phyloP scores from a whole-genome alignment of 2,113 vertebrate species.

The Motacilla alba region DNA sequence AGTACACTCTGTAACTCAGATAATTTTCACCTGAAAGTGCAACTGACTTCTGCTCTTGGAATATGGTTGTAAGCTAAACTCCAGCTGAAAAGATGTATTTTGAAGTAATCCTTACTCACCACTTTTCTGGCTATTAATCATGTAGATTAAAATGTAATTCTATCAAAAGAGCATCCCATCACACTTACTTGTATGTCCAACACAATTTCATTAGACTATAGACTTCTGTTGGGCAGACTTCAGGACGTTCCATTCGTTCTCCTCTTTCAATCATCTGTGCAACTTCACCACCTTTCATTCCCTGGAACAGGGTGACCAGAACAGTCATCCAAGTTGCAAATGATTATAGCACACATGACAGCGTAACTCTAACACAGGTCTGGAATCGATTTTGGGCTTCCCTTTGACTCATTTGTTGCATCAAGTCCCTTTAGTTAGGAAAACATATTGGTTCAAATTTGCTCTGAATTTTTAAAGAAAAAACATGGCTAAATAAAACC shows the following conservation, averaged over 20 bases:
- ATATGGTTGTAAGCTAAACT: neutral
- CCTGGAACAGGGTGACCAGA: conserved; percentile 69
- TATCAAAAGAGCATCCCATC: neutral
- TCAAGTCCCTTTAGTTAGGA: neutral
- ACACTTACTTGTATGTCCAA: conserved; percentile 92
- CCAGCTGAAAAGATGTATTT: neutral
- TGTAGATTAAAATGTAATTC: neutral
- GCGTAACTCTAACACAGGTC: neutral
- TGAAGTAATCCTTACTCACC: neutral
- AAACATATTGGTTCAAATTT: neutral
- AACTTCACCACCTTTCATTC: conserved; percentile 95
- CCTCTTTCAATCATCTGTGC: conserved; percentile 90
- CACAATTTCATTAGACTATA: conserved; percentile 88
- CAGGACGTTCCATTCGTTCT: conserved; percentile 83
- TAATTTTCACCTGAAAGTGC: neutral
- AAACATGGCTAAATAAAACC: neutral
- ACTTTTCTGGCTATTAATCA: neutral
- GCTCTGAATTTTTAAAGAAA: neutral
- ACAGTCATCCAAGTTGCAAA: neutral
- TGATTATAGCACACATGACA: neutral
- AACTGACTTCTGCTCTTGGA: neutral
- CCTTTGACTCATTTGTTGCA: neutral
- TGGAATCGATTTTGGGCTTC: neutral
- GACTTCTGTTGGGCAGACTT: conserved; percentile 84
- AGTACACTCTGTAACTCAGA: neutral